A percentile compares a stretch with the other conserved stretches of the same genome.
Evolutionary conservation across 2,113 vertebrate genomes (phyloP).

Genomic region (Octodon degus): DNA sequence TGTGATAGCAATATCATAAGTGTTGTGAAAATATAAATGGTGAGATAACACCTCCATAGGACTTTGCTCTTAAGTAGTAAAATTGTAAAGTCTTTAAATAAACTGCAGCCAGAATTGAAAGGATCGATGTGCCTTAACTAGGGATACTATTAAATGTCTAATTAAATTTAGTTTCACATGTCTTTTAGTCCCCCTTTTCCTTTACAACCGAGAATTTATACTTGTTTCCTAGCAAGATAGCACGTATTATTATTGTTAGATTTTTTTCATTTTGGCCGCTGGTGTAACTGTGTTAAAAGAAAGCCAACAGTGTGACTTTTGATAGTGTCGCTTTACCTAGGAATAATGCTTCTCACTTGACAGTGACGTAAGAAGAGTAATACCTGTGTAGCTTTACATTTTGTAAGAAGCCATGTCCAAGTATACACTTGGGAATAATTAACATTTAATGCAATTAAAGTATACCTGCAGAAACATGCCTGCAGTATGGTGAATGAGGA

Average conservation of each 20-base stretch:
- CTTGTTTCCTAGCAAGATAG: conserved; percentile 40
- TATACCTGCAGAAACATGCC: background rate
- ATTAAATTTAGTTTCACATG: conserved; percentile 69
- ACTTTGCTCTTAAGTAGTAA: conserved; percentile 89
- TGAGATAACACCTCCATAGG: conserved; percentile 92
- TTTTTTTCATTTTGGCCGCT: conserved; percentile 60
- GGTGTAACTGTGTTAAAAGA: conserved; percentile 68
- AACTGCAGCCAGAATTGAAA: conserved; percentile 83
- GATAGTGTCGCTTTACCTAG: conserved; percentile 49
- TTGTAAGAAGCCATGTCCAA: conserved; percentile 44
- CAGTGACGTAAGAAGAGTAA: background rate
- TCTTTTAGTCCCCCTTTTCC: conserved; percentile 55
- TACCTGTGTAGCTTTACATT: conserved; percentile 3
- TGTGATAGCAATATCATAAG: conserved; percentile 92
- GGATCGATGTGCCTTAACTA: conserved; percentile 84
- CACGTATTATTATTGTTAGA: background rate
- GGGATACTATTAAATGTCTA: conserved; percentile 81
- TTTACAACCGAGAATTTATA: conserved; percentile 63
- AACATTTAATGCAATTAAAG: conserved; percentile 56
- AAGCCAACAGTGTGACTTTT: conserved; percentile 61
- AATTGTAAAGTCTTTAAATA: conserved; percentile 90
- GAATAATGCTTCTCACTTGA: background rate
- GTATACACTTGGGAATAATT: conserved; percentile 57
- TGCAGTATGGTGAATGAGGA: background rate
- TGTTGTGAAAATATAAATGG: conserved; percentile 93